Conservation (phyloP, 1,140 invertebrate species). For the Dufourea novaeangliae region DNA sequence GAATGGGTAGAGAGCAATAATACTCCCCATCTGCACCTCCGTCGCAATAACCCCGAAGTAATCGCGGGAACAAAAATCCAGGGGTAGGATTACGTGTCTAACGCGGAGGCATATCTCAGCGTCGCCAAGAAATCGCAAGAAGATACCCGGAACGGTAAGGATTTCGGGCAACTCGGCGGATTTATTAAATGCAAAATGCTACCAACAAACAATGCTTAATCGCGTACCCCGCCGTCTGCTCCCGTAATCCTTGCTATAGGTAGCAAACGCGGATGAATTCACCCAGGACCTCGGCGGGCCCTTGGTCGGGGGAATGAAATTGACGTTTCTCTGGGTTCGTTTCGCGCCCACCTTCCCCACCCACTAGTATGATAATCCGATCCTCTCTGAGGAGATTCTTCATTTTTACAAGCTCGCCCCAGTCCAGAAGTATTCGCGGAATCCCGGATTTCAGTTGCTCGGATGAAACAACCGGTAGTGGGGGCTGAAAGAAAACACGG, state of each 20-base stretch:
- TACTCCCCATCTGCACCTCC: neutral
- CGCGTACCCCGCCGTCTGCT: conserved; percentile 60
- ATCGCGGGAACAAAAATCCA: conserved; percentile 26
- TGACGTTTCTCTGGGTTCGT: neutral
- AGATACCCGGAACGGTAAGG: conserved; percentile 18
- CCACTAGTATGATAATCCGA: conserved; percentile 59
- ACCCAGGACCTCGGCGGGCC: too few species aligned
- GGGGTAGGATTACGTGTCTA: conserved; percentile 3
- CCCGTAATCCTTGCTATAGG: conserved; percentile 54
- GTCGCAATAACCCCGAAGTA: conserved; percentile 30
- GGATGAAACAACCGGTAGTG: neutral
- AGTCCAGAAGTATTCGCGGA: conserved; percentile 55
- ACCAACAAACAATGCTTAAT: conserved; percentile 70
- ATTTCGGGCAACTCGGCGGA: conserved; percentile 57
- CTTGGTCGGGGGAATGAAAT: conserved; percentile 27
- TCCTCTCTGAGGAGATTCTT: conserved; percentile 62
- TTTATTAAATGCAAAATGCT: conserved; percentile 72
- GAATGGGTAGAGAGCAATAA: neutral
- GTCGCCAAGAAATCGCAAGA: conserved; percentile 27
- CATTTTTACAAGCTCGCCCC: conserved; percentile 69
- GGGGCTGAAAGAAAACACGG: neutral
- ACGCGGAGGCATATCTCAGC: neutral
- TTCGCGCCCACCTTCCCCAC: neutral
- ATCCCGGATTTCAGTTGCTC: conserved; percentile 4
- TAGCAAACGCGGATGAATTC: conserved; percentile 6